These are phyloP conservation scores for Macrophya annulata DNA, from an alignment of 2,888 invertebrate genomes.

Conservation along the genomic window DNA sequence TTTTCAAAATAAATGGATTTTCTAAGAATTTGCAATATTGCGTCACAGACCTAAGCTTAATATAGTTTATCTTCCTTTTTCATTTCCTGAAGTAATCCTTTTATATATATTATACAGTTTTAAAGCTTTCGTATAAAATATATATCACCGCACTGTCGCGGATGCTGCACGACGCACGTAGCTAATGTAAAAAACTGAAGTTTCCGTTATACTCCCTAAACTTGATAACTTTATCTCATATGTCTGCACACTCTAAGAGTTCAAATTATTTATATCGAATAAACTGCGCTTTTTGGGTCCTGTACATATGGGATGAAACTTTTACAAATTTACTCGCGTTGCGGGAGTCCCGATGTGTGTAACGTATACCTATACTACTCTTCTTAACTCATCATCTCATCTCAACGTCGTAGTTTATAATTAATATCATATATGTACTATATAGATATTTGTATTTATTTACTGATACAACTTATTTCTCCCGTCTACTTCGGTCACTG, in stretches of 20 bases:
- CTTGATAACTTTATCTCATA: not conserved
- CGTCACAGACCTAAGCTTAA: not conserved
- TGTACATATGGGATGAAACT: not conserved
- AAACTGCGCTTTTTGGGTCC: not conserved
- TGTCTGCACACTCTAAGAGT: not conserved
- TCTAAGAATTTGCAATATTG: too few relatives aligned
- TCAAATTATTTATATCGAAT: not conserved
- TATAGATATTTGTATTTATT: too few relatives aligned
- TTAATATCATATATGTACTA: not conserved
- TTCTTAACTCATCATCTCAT: not conserved
- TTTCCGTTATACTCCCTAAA: not conserved
- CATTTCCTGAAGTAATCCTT: not conserved
- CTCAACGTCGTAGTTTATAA: not conserved
- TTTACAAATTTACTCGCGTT: not conserved
- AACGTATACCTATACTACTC: not conserved
- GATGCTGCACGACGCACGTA: too few relatives aligned
- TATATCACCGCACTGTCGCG: too few relatives aligned
- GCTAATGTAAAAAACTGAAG: not conserved
- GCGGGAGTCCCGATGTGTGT: constrained; percentile 16
- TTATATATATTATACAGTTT: not conserved
- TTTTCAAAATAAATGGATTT: too few relatives aligned
- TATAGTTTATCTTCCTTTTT: not conserved
- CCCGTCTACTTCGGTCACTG: too few relatives aligned
- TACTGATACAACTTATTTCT: too few relatives aligned
- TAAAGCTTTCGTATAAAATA: not conserved